A percentile compares a stretch with the other conserved stretches of the same genome.
phyloP scores from a whole-genome alignment of 2,113 vertebrate species.

The Malurus melanocephalus region DNA sequence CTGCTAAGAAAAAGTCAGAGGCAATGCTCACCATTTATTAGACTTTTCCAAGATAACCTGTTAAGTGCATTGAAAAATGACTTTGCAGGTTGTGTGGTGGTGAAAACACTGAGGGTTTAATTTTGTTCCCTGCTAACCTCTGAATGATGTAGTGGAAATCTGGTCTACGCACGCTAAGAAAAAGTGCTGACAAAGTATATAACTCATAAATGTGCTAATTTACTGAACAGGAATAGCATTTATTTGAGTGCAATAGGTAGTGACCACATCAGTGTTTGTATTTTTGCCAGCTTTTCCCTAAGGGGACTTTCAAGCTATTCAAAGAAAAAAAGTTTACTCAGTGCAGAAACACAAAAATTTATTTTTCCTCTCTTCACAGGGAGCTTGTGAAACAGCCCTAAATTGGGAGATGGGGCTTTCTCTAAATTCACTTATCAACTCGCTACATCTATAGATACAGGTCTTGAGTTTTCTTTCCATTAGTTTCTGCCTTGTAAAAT shows the following conservation, averaged over 20 bases:
- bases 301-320: neutral
- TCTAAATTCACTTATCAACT: neutral
- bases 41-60: slow-evolving; percentile 30
- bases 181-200: slow-evolving; percentile 38
- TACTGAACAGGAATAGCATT: slow-evolving; percentile 9
- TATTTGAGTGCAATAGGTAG: neutral
- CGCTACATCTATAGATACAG: neutral
- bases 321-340: neutral
- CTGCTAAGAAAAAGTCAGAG: slow-evolving; percentile 31
- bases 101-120: slow-evolving; percentile 29
- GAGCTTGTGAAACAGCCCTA: neutral
- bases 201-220: slow-evolving; percentile 45
- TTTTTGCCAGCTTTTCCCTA: neutral
- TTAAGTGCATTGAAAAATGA: slow-evolving; percentile 43
- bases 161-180: neutral
- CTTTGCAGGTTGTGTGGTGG: slow-evolving; percentile 10
- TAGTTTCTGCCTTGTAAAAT: neutral
- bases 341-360: neutral
- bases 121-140: slow-evolving; percentile 40
- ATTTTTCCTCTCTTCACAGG: neutral
- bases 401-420: neutral
- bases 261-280: neutral
- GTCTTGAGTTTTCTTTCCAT: neutral
- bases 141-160: slow-evolving; percentile 51
- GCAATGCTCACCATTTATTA: slow-evolving; percentile 24